Conservation (phyloP, 2,113 vertebrate species). For the Piaya cayana region DNA sequence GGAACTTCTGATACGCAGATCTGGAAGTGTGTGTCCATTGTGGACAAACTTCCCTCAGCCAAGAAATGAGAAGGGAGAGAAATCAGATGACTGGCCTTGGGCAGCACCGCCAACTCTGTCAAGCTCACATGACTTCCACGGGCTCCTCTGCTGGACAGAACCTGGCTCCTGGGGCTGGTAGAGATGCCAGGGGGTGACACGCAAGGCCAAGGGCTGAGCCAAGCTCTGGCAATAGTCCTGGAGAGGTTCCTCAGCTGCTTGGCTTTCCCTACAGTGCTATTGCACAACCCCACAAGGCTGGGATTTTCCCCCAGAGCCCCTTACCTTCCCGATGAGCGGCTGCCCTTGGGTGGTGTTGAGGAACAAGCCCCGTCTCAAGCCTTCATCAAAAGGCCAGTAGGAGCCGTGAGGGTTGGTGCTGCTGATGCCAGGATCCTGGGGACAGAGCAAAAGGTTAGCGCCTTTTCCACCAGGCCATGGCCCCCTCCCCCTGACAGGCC, state of each 20-base stretch:
- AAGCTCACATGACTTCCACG: conserved; percentile 44
- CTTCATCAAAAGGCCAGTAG: conserved; percentile 88
- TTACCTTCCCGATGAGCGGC: conserved; percentile 84
- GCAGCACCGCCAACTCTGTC: neutral
- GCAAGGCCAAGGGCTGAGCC: neutral
- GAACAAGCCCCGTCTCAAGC: conserved; percentile 81
- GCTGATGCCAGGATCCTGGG: conserved; percentile 88
- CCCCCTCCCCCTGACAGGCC: neutral
- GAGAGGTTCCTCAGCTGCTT: neutral
- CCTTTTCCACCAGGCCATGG: neutral
- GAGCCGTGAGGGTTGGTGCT: conserved; percentile 78
- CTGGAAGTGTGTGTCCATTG: accelerated
- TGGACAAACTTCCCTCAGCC: neutral
- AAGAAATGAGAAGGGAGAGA: conserved; percentile 34
- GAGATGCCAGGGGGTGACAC: neutral
- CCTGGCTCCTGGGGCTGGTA: accelerated
- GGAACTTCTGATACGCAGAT: neutral
- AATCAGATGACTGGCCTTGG: conserved; percentile 13
- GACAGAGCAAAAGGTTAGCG: neutral
- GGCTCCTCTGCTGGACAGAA: neutral
- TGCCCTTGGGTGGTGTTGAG: conserved; percentile 82
- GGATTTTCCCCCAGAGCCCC: neutral
- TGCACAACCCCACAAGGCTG: neutral
- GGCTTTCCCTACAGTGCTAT: neutral
- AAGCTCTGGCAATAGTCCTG: neutral